A percentile compares a stretch with the other conserved stretches of the same genome.
phyloP scores from a whole-genome alignment of 64 coral and sea anemone genomes.

The Pocillopora verrucosa region DNA sequence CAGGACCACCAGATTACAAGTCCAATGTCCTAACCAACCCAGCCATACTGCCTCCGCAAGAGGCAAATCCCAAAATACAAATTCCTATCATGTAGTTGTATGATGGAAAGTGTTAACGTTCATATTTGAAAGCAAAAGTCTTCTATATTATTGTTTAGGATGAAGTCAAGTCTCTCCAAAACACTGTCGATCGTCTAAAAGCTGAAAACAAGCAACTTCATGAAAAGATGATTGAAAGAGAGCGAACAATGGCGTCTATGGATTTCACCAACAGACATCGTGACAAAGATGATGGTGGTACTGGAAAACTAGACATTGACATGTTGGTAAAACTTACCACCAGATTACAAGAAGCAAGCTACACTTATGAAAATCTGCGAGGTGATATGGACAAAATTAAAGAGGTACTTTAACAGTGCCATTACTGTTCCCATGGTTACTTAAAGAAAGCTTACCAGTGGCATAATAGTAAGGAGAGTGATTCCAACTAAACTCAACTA shows the following conservation, averaged over 20 bases:
- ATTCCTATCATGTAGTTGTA: too few species aligned
- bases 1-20: too few species aligned
- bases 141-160: slow-evolving; percentile 41
- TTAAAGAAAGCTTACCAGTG: too few species aligned
- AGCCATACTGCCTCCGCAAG: too few species aligned
- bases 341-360: slow-evolving; percentile 93
- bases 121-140: neutral
- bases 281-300: slow-evolving; percentile 33
- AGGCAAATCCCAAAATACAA: too few species aligned
- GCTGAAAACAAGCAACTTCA: slow-evolving; percentile 85
- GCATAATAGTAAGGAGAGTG: too few species aligned
- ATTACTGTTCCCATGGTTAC: neutral
- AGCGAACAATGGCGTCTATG: slow-evolving; percentile 79
- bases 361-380: slow-evolving; percentile 83
- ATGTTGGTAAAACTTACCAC: slow-evolving; percentile 88
- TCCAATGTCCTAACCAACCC: too few species aligned
- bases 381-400: slow-evolving; percentile 88
- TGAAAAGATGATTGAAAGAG: slow-evolving; percentile 79
- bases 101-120: too few species aligned
- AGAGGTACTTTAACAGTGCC: slow-evolving; percentile 55
- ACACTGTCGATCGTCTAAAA: slow-evolving; percentile 81
- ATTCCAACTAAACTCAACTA: too few species aligned
- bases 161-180: slow-evolving; percentile 73
- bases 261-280: slow-evolving; percentile 63
- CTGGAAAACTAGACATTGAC: slow-evolving; percentile 69